Evolutionary conservation across 2,797 vertebrate genomes (phyloP).

Genomic region (Syndactyla subalaris): DNA sequence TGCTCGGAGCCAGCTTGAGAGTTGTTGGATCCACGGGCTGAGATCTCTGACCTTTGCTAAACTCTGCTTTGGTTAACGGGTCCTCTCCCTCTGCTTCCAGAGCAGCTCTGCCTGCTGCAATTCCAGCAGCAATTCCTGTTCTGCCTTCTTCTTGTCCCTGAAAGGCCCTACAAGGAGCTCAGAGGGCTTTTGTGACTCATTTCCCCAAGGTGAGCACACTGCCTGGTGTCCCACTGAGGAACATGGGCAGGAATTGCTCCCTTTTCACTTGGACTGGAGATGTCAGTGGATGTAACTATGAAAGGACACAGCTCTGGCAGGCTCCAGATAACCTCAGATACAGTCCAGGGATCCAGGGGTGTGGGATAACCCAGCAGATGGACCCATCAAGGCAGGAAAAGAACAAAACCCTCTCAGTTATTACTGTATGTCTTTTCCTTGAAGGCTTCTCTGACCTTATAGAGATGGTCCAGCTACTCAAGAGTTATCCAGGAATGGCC

Average conservation of each 20-base stretch:
- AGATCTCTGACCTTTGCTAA: background rate
- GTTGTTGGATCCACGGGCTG: background rate
- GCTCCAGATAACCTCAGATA: background rate
- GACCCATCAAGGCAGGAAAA: background rate
- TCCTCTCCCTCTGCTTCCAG: background rate
- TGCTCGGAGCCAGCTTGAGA: background rate
- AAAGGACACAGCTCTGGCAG: background rate
- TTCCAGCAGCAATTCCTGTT: background rate
- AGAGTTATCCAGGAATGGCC: background rate
- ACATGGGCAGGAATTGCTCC: background rate
- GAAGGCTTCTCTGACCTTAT: background rate
- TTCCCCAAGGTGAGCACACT: background rate
- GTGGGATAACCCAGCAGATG: background rate
- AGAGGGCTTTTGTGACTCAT: background rate
- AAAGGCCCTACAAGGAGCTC: background rate
- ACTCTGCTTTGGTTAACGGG: background rate
- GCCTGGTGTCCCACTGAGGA: background rate
- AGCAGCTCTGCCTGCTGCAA: background rate
- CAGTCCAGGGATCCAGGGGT: background rate
- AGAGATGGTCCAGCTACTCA: background rate
- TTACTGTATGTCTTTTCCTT: background rate
- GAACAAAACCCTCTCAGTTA: background rate
- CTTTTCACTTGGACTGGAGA: background rate
- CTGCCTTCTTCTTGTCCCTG: background rate
- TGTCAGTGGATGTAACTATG: fast-evolving